Base-by-base conservation (phyloP, 2,797 vertebrate species). In the Trichosurus vulpecula region DNA sequence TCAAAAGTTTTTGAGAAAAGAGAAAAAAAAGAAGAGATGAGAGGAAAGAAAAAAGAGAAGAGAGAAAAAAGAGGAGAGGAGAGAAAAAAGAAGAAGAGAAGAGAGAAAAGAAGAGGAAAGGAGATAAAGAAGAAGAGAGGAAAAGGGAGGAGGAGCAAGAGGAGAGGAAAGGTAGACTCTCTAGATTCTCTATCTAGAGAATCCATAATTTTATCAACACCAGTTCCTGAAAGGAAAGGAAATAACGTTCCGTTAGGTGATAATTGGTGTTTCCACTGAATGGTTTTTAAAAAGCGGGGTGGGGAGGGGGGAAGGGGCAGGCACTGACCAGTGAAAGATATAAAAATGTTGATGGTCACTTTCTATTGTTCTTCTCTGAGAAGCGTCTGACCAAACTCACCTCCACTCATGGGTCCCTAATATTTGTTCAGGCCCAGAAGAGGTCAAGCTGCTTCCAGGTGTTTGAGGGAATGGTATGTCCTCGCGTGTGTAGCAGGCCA, bases 341-440 rank as follows among this genome's bases (percentile, higher is more conserved):
- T 35, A 81, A 81, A 95, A 95, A 96, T 52, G 51, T 2, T 41
- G 92, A 6, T 58, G 56, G 54, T 90, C 30, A 52, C 25, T 94
- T 95, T 97, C 94, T 87, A 90, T 96, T 90, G 94, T 90, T 94
- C 74, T 93, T 14, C 97, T 93, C 93, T 93, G 92, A 95, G 58
- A 53, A 55, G 89, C 10, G 66, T 87, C 91, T 96, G 61, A 95
- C 57, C 53, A 91, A 94, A 92, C 93, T 93, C 94, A 95, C 94
- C 96, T 95, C 55, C 87, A 95, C 57, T 96, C 92, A 94, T 51
- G 87, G 54, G 51, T 93, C 90, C 41, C 93, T 92, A 12, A 2
- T 97, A 91, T 97, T 97, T 97, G 87, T 96, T 97, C 97, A 98
- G 95, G 90, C 95, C 57, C 57, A 55, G 94, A 98, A 95, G 89